A percentile compares a stretch with the other conserved stretches of the same genome.
phyloP scores from a whole-genome alignment of 2,888 invertebrate genomes.

The Andrena fulva region DNA sequence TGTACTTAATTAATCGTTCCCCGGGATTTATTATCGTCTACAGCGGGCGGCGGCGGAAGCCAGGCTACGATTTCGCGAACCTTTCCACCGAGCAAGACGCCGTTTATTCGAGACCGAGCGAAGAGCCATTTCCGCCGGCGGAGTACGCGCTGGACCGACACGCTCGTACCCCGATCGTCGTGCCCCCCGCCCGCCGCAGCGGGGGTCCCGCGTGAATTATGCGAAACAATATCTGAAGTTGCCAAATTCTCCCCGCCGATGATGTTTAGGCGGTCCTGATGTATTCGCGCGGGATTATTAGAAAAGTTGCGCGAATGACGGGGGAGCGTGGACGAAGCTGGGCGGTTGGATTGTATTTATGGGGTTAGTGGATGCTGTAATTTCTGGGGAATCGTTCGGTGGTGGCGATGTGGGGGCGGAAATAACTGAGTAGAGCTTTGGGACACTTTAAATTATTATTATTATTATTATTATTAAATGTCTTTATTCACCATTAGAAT shows the following conservation, averaged over 20 bases:
- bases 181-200: neutral
- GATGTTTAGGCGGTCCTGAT: constrained; percentile 22
- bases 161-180: neutral
- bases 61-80: constrained; percentile 46
- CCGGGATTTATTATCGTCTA: constrained; percentile 70
- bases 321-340: neutral
- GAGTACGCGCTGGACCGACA: constrained; percentile 1
- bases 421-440: neutral
- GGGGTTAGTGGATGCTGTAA: constrained; percentile 9
- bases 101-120: constrained; percentile 55
- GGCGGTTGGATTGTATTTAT: constrained; percentile 30
- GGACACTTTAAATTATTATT: too few relatives aligned
- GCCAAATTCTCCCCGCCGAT: constrained; percentile 27
- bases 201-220: constrained; percentile 32
- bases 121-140: constrained; percentile 1
- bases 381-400: constrained; percentile 2
- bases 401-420: neutral
- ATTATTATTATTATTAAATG: too few relatives aligned
- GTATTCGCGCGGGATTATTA: constrained; percentile 38
- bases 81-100: constrained; percentile 49
- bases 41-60: constrained; percentile 13
- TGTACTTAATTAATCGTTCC: constrained; percentile 68
- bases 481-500: too few relatives aligned
- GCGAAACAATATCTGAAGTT: constrained; percentile 45
- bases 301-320: constrained; percentile 43